These are phyloP conservation scores for Sceliomorpha sp. DNA, from an alignment of 2,888 invertebrate genomes.

Conservation along the genomic window DNA sequence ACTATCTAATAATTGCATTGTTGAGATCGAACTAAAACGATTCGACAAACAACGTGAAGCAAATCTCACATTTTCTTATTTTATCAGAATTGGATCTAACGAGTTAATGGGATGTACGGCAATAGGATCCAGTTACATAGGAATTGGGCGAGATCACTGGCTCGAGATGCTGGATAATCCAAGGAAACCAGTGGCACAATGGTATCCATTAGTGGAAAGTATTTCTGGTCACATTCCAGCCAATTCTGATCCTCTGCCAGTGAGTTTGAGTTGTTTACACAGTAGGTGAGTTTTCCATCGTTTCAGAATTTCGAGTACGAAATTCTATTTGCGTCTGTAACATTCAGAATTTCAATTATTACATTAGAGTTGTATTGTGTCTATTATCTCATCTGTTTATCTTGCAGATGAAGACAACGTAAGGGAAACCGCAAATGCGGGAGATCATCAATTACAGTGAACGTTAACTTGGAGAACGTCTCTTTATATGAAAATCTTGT, in stretches of 20 bases:
- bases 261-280: conserved; percentile 86
- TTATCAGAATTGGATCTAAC: conserved; percentile 89
- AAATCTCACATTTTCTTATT: neutral
- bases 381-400: conserved; percentile 7
- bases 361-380: neutral
- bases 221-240: conserved; percentile 84
- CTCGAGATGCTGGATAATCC: conserved; percentile 91
- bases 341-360: neutral
- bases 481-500: conserved; percentile 68
- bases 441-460: conserved; percentile 59
- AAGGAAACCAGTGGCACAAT: conserved; percentile 90
- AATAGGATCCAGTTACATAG: conserved; percentile 88
- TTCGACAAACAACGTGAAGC: too few species aligned
- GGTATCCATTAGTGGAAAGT: conserved; percentile 89
- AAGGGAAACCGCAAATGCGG: conserved; percentile 56
- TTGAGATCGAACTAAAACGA: neutral
- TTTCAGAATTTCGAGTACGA: too few species aligned
- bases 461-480: conserved; percentile 59
- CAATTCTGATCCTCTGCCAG: conserved; percentile 82
- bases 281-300: conserved; percentile 82
- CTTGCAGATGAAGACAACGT: conserved; percentile 70
- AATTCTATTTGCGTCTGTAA: too few species aligned
- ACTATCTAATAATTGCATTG: neutral
- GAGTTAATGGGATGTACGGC: conserved; percentile 92
- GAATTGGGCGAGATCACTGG: conserved; percentile 91